These are phyloP conservation scores for Coptodon rendalli DNA, from an alignment of 2,113 vertebrate species.

Conservation along the genomic window DNA sequence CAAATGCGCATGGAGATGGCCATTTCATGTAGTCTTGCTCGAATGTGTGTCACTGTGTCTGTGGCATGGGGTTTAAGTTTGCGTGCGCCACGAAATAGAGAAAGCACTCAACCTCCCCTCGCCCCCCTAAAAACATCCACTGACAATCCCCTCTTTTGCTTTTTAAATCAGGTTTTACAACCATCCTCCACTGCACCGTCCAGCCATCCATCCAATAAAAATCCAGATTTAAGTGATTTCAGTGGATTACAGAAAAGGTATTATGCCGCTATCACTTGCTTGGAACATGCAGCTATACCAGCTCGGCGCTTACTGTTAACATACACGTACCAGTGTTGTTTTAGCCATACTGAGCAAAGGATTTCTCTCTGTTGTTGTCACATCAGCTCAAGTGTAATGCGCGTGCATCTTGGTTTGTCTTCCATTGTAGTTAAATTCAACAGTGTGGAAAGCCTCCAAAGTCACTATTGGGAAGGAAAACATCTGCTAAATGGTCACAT, in stretches of 20 bases:
- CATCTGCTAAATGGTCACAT: slow-evolving; percentile 68
- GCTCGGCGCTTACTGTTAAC: background rate
- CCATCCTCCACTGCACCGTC: slow-evolving; percentile 32
- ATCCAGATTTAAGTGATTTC: slow-evolving; percentile 20
- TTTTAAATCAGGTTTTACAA: slow-evolving; percentile 49
- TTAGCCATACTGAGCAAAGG: background rate
- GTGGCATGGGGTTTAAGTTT: background rate
- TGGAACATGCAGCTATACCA: background rate
- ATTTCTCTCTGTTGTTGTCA: slow-evolving; percentile 24
- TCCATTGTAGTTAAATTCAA: slow-evolving; percentile 58
- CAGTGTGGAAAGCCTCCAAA: slow-evolving; percentile 55
- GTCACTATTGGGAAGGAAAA: slow-evolving; percentile 52
- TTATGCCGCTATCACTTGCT: slow-evolving; percentile 36
- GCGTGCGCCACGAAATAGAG: background rate
- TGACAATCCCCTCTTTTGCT: slow-evolving; percentile 42
- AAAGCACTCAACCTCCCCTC: background rate
- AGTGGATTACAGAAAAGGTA: slow-evolving; percentile 7
- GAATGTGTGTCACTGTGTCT: slow-evolving; percentile 10
- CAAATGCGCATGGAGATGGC: slow-evolving; percentile 38
- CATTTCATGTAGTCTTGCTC: slow-evolving; percentile 28
- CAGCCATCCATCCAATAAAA: slow-evolving; percentile 17
- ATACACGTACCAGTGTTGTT: background rate
- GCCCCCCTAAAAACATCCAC: background rate
- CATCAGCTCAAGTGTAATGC: slow-evolving; percentile 27
- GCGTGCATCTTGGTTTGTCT: slow-evolving; percentile 40